phyloP scores from a whole-genome alignment of 2,797 vertebrate species.

The Columba guinea region DNA sequence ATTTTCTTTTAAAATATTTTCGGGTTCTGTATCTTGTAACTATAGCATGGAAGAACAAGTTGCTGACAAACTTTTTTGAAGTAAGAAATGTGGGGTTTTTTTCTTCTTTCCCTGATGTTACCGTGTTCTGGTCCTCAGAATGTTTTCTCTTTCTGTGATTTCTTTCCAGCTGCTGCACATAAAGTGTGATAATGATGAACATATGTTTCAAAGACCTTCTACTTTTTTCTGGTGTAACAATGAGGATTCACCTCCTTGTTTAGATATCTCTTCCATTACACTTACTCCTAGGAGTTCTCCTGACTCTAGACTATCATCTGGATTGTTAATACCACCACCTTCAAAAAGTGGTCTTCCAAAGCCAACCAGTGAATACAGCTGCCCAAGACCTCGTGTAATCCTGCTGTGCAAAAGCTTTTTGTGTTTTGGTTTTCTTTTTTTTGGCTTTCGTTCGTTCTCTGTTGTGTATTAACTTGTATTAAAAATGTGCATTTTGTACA shows the following conservation, averaged over 20 bases:
- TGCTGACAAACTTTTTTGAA: neutral
- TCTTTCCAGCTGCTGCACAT: slow-evolving; percentile 87
- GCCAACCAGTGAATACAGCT: slow-evolving; percentile 81
- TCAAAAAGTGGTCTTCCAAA: slow-evolving; percentile 84
- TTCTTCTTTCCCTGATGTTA: neutral
- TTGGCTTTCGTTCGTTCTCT: neutral
- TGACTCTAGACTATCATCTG: slow-evolving; percentile 87
- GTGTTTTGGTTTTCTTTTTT: neutral
- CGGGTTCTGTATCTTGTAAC: neutral
- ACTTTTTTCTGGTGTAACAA: slow-evolving; percentile 90
- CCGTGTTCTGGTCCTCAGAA: slow-evolving; percentile 55
- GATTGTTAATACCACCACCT: slow-evolving; percentile 88
- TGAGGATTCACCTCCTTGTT: slow-evolving; percentile 86
- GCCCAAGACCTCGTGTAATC: slow-evolving; percentile 89
- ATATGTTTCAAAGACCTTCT: slow-evolving; percentile 86
- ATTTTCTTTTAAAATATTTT: neutral
- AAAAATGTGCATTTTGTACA: slow-evolving; percentile 64
- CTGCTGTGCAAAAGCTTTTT: slow-evolving; percentile 53
- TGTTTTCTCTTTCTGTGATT: slow-evolving; percentile 79
- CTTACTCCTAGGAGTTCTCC: slow-evolving; percentile 90
- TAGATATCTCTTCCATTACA: slow-evolving; percentile 92
- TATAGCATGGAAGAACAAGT: neutral
- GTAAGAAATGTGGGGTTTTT: neutral
- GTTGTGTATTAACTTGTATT: slow-evolving; percentile 30
- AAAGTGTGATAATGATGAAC: slow-evolving; percentile 84